Conservation (phyloP, 2,113 vertebrate species). For the Vimba vimba region DNA sequence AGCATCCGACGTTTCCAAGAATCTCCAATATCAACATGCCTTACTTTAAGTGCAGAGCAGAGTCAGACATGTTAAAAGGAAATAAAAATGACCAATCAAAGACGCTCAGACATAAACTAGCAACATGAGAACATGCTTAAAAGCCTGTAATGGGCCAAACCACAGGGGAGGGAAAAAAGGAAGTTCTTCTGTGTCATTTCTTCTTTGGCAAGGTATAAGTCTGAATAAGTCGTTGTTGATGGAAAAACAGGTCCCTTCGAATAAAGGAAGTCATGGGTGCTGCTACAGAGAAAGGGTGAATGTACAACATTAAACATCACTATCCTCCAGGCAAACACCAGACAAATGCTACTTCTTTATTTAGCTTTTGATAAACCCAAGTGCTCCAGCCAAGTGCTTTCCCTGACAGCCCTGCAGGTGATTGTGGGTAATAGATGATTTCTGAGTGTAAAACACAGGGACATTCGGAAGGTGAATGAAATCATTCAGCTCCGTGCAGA, state of each 20-base stretch:
- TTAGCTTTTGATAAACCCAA: slow-evolving; percentile 47
- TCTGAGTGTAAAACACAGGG: slow-evolving; percentile 48
- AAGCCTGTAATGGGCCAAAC: slow-evolving; percentile 28
- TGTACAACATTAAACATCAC: slow-evolving; percentile 14
- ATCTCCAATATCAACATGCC: background rate
- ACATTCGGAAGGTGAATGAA: slow-evolving; percentile 57
- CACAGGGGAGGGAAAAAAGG: background rate
- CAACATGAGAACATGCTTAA: background rate
- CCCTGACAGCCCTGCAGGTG: slow-evolving; percentile 37
- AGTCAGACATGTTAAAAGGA: background rate
- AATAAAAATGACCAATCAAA: slow-evolving; percentile 13
- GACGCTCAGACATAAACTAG: background rate
- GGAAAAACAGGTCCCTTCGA: background rate
- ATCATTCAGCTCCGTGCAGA: slow-evolving; percentile 45
- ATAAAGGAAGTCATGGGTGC: background rate
- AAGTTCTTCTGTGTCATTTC: background rate
- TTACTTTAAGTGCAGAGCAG: slow-evolving; percentile 19
- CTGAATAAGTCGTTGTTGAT: background rate
- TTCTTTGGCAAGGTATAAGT: background rate
- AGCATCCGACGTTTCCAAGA: background rate
- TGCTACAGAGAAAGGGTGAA: background rate
- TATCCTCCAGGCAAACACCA: slow-evolving; percentile 9
- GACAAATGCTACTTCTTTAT: slow-evolving; percentile 42
- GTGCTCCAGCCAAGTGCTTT: slow-evolving; percentile 8
- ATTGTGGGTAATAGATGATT: slow-evolving; percentile 56